phyloP scores from a whole-genome alignment of 2,888 invertebrate species.

The Caenorhabditis afra region DNA sequence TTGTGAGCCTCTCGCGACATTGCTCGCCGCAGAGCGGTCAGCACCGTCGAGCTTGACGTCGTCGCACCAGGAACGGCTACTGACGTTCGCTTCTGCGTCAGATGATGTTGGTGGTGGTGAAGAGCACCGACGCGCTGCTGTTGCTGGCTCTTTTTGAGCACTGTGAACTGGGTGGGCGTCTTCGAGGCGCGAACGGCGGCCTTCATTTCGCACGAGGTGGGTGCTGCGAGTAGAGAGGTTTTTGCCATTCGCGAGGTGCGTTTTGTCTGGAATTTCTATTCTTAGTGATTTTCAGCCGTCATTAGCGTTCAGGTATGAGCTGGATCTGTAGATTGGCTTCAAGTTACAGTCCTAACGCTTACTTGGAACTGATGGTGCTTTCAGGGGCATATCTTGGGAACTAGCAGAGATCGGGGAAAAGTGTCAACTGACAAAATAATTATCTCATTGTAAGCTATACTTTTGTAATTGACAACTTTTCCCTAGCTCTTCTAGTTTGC shows the following conservation, averaged over 20 bases:
- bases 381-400: too few species aligned
- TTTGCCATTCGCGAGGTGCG: slow-evolving; percentile 55
- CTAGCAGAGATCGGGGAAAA: too few species aligned
- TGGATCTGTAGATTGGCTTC: too few species aligned
- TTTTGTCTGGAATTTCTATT: slow-evolving; percentile 38
- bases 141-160: slow-evolving; percentile 56
- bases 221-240: slow-evolving; percentile 69
- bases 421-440: too few species aligned
- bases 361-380: too few species aligned
- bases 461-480: too few species aligned
- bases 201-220: slow-evolving; percentile 69
- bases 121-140: slow-evolving; percentile 28
- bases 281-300: too few species aligned
- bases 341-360: too few species aligned
- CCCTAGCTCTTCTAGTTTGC: too few species aligned
- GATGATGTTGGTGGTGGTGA: slow-evolving; percentile 15
- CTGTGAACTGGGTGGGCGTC: slow-evolving; percentile 62
- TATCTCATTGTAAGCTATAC: too few species aligned
- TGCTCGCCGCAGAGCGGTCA: slow-evolving; percentile 68
- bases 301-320: too few species aligned
- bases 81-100: neutral
- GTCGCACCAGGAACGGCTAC: too few species aligned
- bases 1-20: slow-evolving; percentile 64
- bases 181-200: slow-evolving; percentile 66
- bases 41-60: slow-evolving; percentile 52